Conservation (phyloP, 2,888 invertebrate species). For the Pinctada fucata region DNA sequence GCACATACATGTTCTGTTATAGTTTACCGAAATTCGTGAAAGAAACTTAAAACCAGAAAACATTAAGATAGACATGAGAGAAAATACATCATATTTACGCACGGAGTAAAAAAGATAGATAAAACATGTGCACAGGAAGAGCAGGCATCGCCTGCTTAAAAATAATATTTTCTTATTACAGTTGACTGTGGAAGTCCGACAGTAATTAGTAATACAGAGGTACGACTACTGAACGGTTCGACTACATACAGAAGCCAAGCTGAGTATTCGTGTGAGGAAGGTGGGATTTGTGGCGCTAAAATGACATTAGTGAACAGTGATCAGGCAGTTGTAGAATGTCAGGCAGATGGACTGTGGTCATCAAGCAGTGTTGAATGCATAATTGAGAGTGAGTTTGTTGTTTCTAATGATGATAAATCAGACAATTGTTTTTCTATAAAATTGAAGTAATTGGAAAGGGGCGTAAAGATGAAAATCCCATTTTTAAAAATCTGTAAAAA, state of each 20-base stretch:
- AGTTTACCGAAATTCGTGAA: no score
- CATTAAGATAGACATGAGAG: no score
- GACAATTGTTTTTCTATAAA: no score
- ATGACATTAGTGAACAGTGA: neutral
- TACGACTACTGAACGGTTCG: neutral
- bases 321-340: neutral
- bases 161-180: neutral
- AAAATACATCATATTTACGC: no score
- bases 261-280: neutral
- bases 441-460: no score
- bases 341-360: neutral
- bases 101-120: no score
- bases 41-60: no score
- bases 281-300: neutral
- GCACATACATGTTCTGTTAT: no score
- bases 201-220: neutral
- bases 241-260: neutral
- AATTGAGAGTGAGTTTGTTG: neutral
- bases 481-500: neutral
- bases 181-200: neutral
- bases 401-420: no score
- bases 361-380: neutral
- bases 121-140: no score
- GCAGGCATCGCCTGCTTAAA: no score
- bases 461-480: neutral